These are phyloP conservation scores for Chamaea fasciata DNA, from an alignment of 2,113 vertebrate species.

Conservation along the genomic window DNA sequence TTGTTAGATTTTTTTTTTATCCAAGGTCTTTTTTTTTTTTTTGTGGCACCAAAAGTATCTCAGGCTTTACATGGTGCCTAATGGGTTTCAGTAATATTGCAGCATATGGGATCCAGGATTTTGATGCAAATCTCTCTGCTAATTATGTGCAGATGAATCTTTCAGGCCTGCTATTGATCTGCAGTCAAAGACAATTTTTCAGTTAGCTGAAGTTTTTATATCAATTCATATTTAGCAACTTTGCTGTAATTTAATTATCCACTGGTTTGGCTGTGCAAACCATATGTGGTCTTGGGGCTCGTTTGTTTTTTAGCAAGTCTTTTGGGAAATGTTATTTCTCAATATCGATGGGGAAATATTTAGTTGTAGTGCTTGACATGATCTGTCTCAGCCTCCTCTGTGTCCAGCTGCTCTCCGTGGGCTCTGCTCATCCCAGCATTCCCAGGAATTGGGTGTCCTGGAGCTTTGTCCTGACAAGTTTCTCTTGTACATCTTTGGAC, in stretches of 20 bases:
- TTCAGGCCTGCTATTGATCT: constrained; percentile 81
- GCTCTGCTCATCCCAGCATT: not conserved
- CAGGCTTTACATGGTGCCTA: constrained; percentile 68
- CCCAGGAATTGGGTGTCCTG: not conserved
- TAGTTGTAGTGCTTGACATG: not conserved
- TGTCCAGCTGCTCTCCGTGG: not conserved
- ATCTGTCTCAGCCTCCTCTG: not conserved
- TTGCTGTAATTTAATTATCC: constrained; percentile 86
- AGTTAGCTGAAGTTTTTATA: constrained; percentile 84
- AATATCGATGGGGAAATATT: not conserved
- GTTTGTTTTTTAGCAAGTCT: not conserved
- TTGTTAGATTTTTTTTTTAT: not conserved
- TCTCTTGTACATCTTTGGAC: not conserved
- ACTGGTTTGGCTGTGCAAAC: constrained; percentile 55
- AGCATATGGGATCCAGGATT: constrained; percentile 90
- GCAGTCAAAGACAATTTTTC: constrained; percentile 88
- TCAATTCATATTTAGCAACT: constrained; percentile 83
- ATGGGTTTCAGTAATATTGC: constrained; percentile 76
- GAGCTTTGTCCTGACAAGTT: not conserved
- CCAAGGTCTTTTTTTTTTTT: not conserved
- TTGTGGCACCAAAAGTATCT: not conserved
- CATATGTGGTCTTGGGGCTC: not conserved
- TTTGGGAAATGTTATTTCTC: not conserved
- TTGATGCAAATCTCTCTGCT: constrained; percentile 90
- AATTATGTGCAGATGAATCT: constrained; percentile 90